phyloP scores from a whole-genome alignment of 2,113 vertebrate species.

The Corythoichthys intestinalis region DNA sequence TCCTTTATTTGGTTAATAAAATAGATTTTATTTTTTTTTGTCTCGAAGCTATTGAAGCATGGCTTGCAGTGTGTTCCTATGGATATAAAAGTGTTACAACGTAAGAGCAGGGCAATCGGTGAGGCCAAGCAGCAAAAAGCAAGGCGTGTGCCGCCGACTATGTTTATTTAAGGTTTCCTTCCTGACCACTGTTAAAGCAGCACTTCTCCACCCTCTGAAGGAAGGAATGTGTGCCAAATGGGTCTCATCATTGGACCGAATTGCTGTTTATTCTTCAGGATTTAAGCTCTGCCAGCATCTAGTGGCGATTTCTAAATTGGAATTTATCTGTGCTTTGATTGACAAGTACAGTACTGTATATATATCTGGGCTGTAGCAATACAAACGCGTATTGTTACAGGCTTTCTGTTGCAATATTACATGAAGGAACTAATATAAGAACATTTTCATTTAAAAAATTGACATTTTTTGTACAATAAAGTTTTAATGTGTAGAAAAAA shows the following conservation, averaged over 20 bases:
- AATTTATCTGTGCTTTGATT: no score
- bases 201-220: conserved; percentile 40
- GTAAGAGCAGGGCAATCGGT: background rate
- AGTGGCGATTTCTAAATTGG: conserved; percentile 25
- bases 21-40: background rate
- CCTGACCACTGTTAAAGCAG: conserved; percentile 52
- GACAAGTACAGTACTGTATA: no score
- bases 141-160: conserved; percentile 19
- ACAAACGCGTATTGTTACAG: no score
- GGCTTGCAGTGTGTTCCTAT: background rate
- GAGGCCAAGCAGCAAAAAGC: conserved; percentile 29
- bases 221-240: conserved; percentile 51
- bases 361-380: no score
- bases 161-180: conserved; percentile 63
- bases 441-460: background rate
- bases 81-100: background rate
- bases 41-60: background rate
- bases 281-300: conserved; percentile 36
- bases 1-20: conserved; percentile 23
- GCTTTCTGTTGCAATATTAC: background rate
- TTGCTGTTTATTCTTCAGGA: conserved; percentile 2
- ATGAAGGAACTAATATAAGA: background rate
- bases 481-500: background rate
- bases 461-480: background rate
- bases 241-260: conserved; percentile 17